phyloP scores from a whole-genome alignment of 1,140 invertebrate species.

The Cotesia chilonis region DNA sequence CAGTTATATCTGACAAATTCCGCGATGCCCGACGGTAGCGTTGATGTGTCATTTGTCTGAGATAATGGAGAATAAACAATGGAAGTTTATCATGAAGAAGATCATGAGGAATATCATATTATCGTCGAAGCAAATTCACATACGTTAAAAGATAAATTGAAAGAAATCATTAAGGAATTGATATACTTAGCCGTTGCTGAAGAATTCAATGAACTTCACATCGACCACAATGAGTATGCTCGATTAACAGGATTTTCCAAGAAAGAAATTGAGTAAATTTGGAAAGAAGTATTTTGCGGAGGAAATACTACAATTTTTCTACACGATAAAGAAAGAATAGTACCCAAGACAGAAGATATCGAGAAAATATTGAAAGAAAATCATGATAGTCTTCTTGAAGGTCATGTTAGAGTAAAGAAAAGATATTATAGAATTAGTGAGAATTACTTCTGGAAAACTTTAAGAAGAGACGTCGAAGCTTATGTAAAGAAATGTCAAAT shows the following conservation, averaged over 20 bases:
- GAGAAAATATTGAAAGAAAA: slow-evolving; percentile 33
- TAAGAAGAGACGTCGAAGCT: slow-evolving; percentile 6
- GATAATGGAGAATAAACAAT: not conserved
- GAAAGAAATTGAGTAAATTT: slow-evolving; percentile 18
- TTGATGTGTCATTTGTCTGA: slow-evolving; percentile 8
- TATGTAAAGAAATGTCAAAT: slow-evolving; percentile 28
- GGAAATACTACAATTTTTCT: slow-evolving; percentile 1
- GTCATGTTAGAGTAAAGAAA: slow-evolving; percentile 29
- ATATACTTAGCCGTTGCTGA: slow-evolving; percentile 11
- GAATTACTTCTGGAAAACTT: slow-evolving; percentile 31
- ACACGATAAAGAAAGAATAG: slow-evolving; percentile 18
- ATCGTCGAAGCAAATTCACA: not conserved
- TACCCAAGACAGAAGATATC: slow-evolving; percentile 6
- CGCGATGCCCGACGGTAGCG: too few species aligned
- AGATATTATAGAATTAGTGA: slow-evolving; percentile 29
- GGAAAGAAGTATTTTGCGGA: slow-evolving; percentile 3
- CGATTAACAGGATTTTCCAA: slow-evolving; percentile 3
- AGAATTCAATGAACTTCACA: slow-evolving; percentile 28
- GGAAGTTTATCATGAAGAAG: slow-evolving; percentile 18
- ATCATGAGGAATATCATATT: not conserved
- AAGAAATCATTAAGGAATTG: slow-evolving; percentile 4
- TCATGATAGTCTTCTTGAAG: slow-evolving; percentile 25
- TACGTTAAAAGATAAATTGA: slow-evolving; percentile 1
- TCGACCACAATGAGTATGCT: slow-evolving; percentile 18
- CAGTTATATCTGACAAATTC: not conserved